Base-by-base conservation (phyloP, 2,888 invertebrate species). In the Harmothoe impar region DNA sequence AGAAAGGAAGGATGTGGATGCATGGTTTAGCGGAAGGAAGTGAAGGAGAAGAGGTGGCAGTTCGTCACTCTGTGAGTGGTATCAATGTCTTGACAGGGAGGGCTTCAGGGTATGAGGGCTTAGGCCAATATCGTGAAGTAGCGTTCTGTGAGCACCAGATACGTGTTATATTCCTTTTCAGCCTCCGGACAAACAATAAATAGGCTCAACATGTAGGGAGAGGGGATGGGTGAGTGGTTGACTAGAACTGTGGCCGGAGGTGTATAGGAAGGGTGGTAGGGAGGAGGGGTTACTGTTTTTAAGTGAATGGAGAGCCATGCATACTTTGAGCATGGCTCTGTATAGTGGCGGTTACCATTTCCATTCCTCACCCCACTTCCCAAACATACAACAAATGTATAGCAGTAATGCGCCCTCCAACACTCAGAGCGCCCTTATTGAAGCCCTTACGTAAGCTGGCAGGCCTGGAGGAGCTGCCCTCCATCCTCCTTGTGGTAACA, bases 381-480 rank as follows among this genome's bases (percentile, higher is more conserved):
- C 62, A 23, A 25, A 25, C 62, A 62, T n/a, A 62, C 20, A 12
- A n/a, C 62, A 23, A 10, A 43, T 43, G 43, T 43, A 43, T 43
- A 43, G 43, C 29, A 25, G 72, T 72, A 72, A 72, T 72, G 72
- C 29, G 29, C 25, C 25, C 72, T 72, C 0, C 31, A 72, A 72
- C 72, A 72, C 72, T 72, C 31, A 29, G 29, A 23, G n/a, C 17
- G 15, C 72, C 29, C 25, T 51, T 17, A 43, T 35, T 84, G 62
- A 62, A 20, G 20, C 7, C 3, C 84, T 84, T 84, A 84, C 84
- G 29, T 84, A 84, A 84, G 78, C 35, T 20, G 35, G 29, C 78
- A 29, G 35, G 31, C 10, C 25, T 20, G 78, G 35, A 35, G 35
- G 35, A 20, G 35, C 20, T 33, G 78, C 78, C n/a, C 35, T 35